Conservation (phyloP, 2,888 invertebrate genomes). For the Phania funesta region DNA sequence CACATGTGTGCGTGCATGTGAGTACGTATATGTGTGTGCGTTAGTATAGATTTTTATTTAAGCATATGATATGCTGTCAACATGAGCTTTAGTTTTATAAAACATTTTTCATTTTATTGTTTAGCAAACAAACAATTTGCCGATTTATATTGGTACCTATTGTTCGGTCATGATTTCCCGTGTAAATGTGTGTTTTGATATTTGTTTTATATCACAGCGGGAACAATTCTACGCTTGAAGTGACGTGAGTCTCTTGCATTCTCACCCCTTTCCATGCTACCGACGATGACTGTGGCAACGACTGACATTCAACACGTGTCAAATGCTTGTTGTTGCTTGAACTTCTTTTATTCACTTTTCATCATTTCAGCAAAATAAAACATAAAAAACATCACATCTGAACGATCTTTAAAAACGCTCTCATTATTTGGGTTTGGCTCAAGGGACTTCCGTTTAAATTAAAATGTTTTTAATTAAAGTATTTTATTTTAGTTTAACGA, state of each 20-base stretch:
- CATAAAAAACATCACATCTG: neutral
- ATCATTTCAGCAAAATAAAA: neutral
- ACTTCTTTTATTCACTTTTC: slow-evolving; percentile 51
- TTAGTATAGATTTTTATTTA: neutral
- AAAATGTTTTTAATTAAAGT: slow-evolving; percentile 4
- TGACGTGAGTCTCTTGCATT: slow-evolving; percentile 18
- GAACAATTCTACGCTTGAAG: slow-evolving; percentile 1
- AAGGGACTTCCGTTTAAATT: slow-evolving; percentile 61
- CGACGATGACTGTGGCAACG: slow-evolving; percentile 43
- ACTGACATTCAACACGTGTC: slow-evolving; percentile 64
- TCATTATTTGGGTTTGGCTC: slow-evolving; percentile 58
- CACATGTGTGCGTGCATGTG: no score
- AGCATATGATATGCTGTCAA: slow-evolving; percentile 40
- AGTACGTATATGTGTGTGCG: neutral
- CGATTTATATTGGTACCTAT: slow-evolving; percentile 35
- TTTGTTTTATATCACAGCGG: slow-evolving; percentile 17
- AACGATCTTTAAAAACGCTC: slow-evolving; percentile 42
- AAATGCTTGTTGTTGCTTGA: slow-evolving; percentile 53
- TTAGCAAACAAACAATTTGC: slow-evolving; percentile 52
- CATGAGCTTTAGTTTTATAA: slow-evolving; percentile 43
- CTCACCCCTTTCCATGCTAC: slow-evolving; percentile 42
- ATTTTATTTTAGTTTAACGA: neutral
- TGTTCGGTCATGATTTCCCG: slow-evolving; percentile 61
- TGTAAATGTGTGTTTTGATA: slow-evolving; percentile 2
- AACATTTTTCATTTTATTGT: slow-evolving; percentile 38